These are phyloP conservation scores for Hydrozoanthus tunicans DNA, from an alignment of 64 coral and sea anemone species.

Conservation along the genomic window DNA sequence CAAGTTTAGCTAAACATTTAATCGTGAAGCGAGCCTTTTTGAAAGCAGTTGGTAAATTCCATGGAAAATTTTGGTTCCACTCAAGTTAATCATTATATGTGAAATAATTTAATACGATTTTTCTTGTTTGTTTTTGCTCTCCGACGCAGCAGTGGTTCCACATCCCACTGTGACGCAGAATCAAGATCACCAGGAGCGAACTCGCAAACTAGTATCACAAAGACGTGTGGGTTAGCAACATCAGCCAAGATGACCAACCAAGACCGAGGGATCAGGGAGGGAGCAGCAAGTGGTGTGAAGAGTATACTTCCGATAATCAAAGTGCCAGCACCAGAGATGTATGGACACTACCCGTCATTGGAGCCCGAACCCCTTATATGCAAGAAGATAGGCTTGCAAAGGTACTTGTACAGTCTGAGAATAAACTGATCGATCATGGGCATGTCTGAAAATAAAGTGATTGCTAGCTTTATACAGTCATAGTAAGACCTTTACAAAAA, in stretches of 20 bases:
- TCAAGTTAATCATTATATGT: no score
- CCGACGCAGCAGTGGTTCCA: background rate
- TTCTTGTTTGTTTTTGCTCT: background rate
- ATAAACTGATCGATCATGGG: background rate
- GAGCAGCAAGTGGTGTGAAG: background rate
- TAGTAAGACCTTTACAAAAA: no score
- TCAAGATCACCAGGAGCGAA: background rate
- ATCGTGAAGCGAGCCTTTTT: no score
- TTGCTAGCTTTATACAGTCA: no score
- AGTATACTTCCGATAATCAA: slow-evolving; percentile 78
- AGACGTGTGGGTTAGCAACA: slow-evolving; percentile 35
- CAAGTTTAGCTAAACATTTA: no score
- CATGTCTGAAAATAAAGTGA: background rate
- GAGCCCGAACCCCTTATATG: slow-evolving; percentile 72
- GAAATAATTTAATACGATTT: background rate
- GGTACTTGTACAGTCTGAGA: slow-evolving; percentile 24
- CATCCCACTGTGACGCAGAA: background rate
- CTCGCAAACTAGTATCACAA: slow-evolving; percentile 6
- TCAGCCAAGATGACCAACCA: slow-evolving; percentile 32
- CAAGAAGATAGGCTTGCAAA: slow-evolving; percentile 83
- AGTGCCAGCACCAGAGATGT: slow-evolving; percentile 61
- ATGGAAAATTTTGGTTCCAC: no score
- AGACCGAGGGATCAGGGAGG: slow-evolving; percentile 12
- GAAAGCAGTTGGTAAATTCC: no score
- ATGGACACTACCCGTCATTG: slow-evolving; percentile 74